Base-by-base conservation (phyloP, 2,888 invertebrate genomes). In the Eucera pruinosa region DNA sequence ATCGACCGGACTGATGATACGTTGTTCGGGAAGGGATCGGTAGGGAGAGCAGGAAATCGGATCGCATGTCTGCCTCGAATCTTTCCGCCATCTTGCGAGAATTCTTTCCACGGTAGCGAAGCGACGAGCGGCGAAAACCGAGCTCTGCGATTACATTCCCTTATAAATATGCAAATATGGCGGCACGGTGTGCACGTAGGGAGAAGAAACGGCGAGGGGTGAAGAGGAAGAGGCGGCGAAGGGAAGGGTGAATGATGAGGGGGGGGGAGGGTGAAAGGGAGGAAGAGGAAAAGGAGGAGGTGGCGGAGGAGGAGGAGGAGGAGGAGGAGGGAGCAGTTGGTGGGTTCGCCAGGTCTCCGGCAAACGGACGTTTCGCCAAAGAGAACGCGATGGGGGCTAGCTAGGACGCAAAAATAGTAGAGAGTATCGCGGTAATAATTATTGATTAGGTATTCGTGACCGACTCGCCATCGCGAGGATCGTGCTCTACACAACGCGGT, bases 121-220 rank as follows among this genome's bases (percentile, higher is more conserved):
- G n/a, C 89, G 88, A 88, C 88, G 89, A 90, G 86, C 90, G 86
- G 89, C 91, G 90, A 91, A 91, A 91, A 92, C 87, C 90, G 87
- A 90, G 89, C 83, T 89, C 90, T 89, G 90, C 92, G 90, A 91
- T 91, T 92, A 91, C 90, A 89, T 90, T 91, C 90, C 90, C 91
- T 91, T 91, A 92, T 91, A 91, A 92, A 92, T 92, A 92, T 92
- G 92, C 91, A 91, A 91, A 92, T 91, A 88, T 87, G 82, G 85
- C 82, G 86, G 87, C 85, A 82, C 76, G 75, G 75, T 78, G 75
- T 78, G 85, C 84, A 70, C 81, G 81, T 80, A 74, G 81, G 82
- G 78, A 78, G 83, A 80, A 83, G 81, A 71, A 73, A 80, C 78
- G 75, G 67, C 43, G 77, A 65, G 60, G 73, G 74, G 69, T 58